Base-by-base conservation (phyloP, 2,888 invertebrate species). In the Agonopterix heracliana region DNA sequence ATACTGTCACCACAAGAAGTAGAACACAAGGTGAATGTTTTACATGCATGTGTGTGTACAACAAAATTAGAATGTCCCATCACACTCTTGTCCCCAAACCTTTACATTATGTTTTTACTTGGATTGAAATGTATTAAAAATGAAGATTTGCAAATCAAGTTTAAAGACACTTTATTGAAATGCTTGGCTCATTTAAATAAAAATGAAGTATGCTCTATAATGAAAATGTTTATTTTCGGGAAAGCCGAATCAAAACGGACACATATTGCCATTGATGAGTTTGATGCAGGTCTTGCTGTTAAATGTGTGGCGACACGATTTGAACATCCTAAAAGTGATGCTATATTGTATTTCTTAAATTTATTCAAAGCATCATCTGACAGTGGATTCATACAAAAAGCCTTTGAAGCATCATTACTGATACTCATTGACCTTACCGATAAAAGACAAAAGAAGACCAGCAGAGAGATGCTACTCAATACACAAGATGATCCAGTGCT, bases 21-120 rank as follows among this genome's bases (percentile, higher is more conserved):
- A 14, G 76, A 79, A 49, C 75, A 77, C 14, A 75, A 71, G 55
- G 54, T 89, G 8, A 75, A 78, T 52, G 57, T 81, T 34, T 54
- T 89, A 17, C 74, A 88, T 74, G 72, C 78, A 2, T 79, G 76
- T 67, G 61, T 78, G 13, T 71, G 64, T 58, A 64, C 66, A 11
- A 56, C 64, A 8, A 76, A 78, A 57, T 51, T 78, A 46, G 64
- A 78, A 12, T 74, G 86, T 58, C 80, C 89, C 9, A 52, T 69
- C 41, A 51, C 66, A 44, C 59, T 85, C 42, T 54, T 91, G 49
- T 64, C 60, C 44, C 74, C 83, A 44, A 81, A 89, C 58, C 54
- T 90, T 35, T 71, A 74, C 56, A 57, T 89, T 14, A 63, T 91
- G 35, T 90, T 88, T 61, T 58, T 72, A 46, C 68, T 91, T 49